Evolutionary conservation across 2,888 invertebrate species (phyloP).

Genomic region (Ashinkailepas kermadecensis): DNA sequence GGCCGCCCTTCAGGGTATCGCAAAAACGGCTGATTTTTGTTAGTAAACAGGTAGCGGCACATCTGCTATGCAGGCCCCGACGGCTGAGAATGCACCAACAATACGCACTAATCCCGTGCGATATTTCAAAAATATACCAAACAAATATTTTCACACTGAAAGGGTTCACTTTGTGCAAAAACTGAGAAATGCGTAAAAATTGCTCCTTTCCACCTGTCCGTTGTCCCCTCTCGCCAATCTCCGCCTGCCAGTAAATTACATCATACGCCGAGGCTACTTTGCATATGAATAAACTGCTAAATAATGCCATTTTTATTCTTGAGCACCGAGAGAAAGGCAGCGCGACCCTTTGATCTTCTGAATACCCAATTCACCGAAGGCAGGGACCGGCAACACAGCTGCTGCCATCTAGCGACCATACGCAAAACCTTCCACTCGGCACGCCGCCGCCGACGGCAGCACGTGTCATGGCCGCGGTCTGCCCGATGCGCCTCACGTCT

Average conservation of each 20-base stretch:
- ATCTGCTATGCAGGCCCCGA: not conserved
- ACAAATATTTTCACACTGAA: constrained; percentile 6
- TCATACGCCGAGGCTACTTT: not conserved
- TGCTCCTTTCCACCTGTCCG: constrained; percentile 4
- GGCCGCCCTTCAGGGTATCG: too few species aligned
- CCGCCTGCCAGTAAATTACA: not conserved
- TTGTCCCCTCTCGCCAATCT: not conserved
- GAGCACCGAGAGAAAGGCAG: constrained; percentile 16
- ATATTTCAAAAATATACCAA: constrained; percentile 15
- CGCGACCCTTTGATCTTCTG: constrained; percentile 17
- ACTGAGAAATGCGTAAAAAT: constrained; percentile 21
- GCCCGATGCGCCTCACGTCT: not conserved
- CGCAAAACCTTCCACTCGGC: not conserved
- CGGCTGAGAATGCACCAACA: constrained; percentile 3
- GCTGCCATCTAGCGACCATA: not conserved
- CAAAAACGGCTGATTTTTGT: not conserved
- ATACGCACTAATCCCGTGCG: not conserved
- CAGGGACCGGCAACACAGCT: not conserved
- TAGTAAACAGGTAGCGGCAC: not conserved
- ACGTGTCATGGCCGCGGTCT: not conserved
- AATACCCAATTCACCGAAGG: constrained; percentile 2
- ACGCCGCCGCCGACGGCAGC: not conserved
- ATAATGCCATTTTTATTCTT: constrained; percentile 23
- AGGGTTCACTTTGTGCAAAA: not conserved
- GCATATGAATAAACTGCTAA: constrained; percentile 22